Evolutionary conservation across 2,888 invertebrate genomes (phyloP).

Genomic region (Suillia variegata): DNA sequence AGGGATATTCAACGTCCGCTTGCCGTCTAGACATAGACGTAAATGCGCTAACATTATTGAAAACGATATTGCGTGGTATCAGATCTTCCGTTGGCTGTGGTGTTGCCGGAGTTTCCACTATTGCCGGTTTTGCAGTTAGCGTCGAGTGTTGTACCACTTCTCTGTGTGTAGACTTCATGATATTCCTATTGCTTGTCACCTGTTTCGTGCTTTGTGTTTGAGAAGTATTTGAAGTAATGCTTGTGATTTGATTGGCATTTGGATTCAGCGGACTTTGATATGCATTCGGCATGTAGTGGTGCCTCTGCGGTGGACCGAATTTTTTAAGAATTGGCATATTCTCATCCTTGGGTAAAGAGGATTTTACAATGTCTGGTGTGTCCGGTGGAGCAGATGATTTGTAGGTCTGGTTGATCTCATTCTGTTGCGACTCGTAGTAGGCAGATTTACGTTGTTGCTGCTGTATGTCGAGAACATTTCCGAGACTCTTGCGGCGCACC

Average conservation of each 20-base stretch:
- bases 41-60: slow-evolving; percentile 57
- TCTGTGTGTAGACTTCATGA: slow-evolving; percentile 7
- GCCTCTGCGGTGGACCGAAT: slow-evolving; percentile 58
- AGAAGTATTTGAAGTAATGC: slow-evolving; percentile 29
- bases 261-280: slow-evolving; percentile 52
- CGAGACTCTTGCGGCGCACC: slow-evolving; percentile 53
- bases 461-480: slow-evolving; percentile 43
- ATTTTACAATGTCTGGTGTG: slow-evolving; percentile 59
- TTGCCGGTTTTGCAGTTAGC: slow-evolving; percentile 41
- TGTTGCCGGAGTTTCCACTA: slow-evolving; percentile 56
- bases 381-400: slow-evolving; percentile 57
- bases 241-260: neutral
- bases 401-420: slow-evolving; percentile 34
- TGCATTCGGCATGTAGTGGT: slow-evolving; percentile 57
- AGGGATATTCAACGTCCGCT: slow-evolving; percentile 15
- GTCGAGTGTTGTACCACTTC: slow-evolving; percentile 29
- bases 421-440: slow-evolving; percentile 18
- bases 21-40: slow-evolving; percentile 53
- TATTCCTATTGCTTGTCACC: neutral
- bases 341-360: slow-evolving; percentile 57
- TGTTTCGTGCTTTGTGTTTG: slow-evolving; percentile 4
- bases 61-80: slow-evolving; percentile 58
- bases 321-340: slow-evolving; percentile 56
- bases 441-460: slow-evolving; percentile 24
- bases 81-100: slow-evolving; percentile 52